phyloP scores from a whole-genome alignment of 2,113 vertebrate genomes.

The Etheostoma cragini region DNA sequence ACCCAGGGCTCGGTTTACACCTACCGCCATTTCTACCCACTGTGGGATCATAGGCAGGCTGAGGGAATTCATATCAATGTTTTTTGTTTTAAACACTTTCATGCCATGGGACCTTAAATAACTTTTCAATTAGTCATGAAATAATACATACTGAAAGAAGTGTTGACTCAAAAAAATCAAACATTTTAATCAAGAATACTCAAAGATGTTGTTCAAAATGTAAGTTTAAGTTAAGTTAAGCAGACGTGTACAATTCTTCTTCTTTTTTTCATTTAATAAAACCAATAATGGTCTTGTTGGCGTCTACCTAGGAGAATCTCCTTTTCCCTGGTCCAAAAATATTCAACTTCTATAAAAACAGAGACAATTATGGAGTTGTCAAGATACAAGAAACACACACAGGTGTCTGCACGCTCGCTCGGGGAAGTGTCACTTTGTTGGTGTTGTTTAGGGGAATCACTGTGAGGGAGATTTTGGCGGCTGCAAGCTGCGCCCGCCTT shows the following conservation, averaged over 20 bases:
- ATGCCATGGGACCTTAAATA: not conserved
- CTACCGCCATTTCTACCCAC: too few relatives aligned
- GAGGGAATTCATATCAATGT: too few relatives aligned
- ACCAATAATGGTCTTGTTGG: constrained; percentile 10
- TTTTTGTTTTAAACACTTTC: too few relatives aligned
- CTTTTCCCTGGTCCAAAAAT: constrained; percentile 44
- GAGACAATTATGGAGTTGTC: constrained; percentile 49
- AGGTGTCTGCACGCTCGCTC: constrained; percentile 52
- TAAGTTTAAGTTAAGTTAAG: not conserved
- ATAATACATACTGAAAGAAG: not conserved
- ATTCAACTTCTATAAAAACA: constrained; percentile 45
- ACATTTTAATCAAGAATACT: constrained; percentile 12
- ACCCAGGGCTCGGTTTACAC: too few relatives aligned
- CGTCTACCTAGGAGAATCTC: constrained; percentile 19
- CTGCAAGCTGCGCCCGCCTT: constrained; percentile 9
- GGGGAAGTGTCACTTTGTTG: constrained; percentile 55
- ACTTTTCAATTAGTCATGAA: not conserved
- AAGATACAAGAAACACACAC: constrained; percentile 59
- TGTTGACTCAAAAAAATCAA: not conserved
- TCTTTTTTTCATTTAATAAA: constrained; percentile 17
- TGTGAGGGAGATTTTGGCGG: constrained; percentile 14
- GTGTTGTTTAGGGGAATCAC: constrained; percentile 38
- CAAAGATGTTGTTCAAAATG: not conserved
- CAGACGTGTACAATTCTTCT: not conserved
- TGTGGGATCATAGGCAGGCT: too few relatives aligned